phyloP scores from a whole-genome alignment of 2,797 vertebrate species.

The Rhynchonycteris naso region DNA sequence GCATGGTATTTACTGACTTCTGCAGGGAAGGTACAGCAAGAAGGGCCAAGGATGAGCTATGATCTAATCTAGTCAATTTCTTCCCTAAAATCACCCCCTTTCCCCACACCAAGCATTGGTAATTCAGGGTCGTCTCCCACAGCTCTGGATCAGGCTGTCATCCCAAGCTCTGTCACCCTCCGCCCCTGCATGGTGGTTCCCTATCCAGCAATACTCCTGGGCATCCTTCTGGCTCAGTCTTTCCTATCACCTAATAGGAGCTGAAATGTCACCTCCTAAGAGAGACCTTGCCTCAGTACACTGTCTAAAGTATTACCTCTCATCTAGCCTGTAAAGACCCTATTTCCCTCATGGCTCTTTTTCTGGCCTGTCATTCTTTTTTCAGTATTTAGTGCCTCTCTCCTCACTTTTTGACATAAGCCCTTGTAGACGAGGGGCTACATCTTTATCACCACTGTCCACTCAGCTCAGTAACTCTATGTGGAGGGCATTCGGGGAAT shows the following conservation, averaged over 20 bases:
- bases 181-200: neutral
- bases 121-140: neutral
- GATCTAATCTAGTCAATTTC: neutral
- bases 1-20: neutral
- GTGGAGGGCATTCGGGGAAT: neutral
- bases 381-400: neutral
- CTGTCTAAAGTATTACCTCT: neutral
- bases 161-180: neutral
- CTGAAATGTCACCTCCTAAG: neutral
- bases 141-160: neutral
- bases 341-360: neutral
- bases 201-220: no score
- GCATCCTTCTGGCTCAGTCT: neutral
- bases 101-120: neutral
- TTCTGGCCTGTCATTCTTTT: constrained; percentile 13
- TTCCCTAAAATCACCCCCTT: neutral
- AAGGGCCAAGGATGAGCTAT: neutral
- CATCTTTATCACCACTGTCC: neutral
- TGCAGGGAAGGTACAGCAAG: neutral
- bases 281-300: neutral
- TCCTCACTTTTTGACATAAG: neutral
- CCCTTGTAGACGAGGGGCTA: neutral
- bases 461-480: neutral
- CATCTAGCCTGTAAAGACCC: neutral
- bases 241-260: neutral